phyloP scores from a whole-genome alignment of 2,888 invertebrate species.

The Aspidiotus rigidus region DNA sequence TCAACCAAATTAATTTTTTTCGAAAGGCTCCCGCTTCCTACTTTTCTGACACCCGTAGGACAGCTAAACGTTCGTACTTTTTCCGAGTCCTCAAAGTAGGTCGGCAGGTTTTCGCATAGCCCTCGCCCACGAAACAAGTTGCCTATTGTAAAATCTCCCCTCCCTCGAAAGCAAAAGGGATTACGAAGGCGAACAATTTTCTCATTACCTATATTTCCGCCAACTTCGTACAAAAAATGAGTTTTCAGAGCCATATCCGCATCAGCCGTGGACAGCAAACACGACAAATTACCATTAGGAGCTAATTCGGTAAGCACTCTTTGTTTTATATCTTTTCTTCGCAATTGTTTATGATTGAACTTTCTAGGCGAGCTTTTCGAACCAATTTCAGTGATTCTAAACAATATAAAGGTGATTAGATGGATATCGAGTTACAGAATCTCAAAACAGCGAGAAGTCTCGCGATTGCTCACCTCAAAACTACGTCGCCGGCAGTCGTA shows the following conservation, averaged over 20 bases:
- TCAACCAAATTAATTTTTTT: no score
- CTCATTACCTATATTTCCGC: slow-evolving; percentile 48
- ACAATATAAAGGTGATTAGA: no score
- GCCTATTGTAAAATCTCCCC: no score
- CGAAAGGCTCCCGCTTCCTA: no score
- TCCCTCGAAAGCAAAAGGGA: no score
- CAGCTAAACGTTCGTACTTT: no score
- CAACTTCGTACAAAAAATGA: slow-evolving; percentile 47
- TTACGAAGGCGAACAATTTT: slow-evolving; percentile 44
- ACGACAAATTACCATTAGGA: slow-evolving; percentile 42
- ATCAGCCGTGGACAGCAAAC: slow-evolving; percentile 43
- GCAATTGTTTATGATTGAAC: slow-evolving; percentile 25
- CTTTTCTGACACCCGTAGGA: no score
- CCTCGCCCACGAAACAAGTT: no score
- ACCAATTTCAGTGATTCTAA: slow-evolving; percentile 26
- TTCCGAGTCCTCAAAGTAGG: no score
- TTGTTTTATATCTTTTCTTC: slow-evolving; percentile 39
- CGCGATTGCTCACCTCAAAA: slow-evolving; percentile 42
- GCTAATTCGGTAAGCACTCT: slow-evolving; percentile 41
- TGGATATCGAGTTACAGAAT: no score
- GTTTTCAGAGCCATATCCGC: slow-evolving; percentile 43
- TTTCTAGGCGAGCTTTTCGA: slow-evolving; percentile 32
- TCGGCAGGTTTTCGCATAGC: no score
- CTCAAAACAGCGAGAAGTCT: background rate
- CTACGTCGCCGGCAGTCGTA: slow-evolving; percentile 47